phyloP scores from a whole-genome alignment of 1,140 invertebrate genomes.

The Leptonema lineaticorne region DNA sequence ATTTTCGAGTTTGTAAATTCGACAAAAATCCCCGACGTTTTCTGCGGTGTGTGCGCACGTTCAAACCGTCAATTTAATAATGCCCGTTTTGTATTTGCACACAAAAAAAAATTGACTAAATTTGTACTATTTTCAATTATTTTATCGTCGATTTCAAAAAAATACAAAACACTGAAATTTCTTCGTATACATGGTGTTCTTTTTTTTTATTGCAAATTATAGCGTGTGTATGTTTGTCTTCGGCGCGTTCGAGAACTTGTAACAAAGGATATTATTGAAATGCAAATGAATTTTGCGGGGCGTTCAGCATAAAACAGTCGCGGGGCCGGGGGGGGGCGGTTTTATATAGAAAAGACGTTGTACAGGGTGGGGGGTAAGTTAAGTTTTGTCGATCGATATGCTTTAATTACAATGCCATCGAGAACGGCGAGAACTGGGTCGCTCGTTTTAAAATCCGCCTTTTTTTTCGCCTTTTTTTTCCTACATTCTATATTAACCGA shows the following conservation, averaged over 20 bases:
- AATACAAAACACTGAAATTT: no score
- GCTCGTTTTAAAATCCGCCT: conserved; percentile 7
- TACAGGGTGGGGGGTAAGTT: background rate
- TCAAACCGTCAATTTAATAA: no score
- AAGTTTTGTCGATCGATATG: conserved; percentile 17
- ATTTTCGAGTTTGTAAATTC: no score
- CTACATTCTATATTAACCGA: no score
- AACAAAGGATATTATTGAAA: conserved; percentile 29
- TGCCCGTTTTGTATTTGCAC: no score
- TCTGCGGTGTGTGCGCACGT: no score
- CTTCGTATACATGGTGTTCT: no score
- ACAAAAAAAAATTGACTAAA: no score
- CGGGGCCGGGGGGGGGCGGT: background rate
- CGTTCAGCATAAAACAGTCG: background rate
- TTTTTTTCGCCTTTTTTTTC: conserved; percentile 14
- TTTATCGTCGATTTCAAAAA: no score
- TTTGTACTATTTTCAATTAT: no score
- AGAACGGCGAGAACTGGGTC: conserved; percentile 22
- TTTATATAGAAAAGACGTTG: background rate
- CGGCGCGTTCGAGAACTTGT: conserved; percentile 6
- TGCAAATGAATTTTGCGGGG: conserved; percentile 24
- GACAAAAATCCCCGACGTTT: no score
- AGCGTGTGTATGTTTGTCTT: conserved; percentile 1
- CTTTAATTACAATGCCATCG: conserved; percentile 26
- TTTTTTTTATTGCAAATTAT: no score